Conservation (phyloP, 2,113 vertebrate genomes). For the Mohoua ochrocephala region DNA sequence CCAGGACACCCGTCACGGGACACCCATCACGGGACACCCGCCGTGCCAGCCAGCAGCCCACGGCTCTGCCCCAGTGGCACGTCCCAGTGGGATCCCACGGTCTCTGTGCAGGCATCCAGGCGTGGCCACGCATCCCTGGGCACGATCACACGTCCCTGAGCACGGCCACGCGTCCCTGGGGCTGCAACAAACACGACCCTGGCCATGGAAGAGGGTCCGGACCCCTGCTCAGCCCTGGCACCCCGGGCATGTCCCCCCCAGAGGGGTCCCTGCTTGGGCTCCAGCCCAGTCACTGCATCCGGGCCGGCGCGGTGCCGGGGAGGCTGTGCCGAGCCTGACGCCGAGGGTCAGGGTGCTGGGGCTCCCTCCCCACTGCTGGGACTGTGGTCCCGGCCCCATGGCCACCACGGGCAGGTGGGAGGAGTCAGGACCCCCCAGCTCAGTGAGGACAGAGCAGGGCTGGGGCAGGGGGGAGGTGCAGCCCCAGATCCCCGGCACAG, state of each 20-base stretch:
- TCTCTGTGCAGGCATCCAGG: background rate
- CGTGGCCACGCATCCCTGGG: background rate
- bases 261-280: background rate
- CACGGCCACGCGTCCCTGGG: accelerated
- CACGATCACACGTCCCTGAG: background rate
- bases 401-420: background rate
- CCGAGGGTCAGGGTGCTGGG: background rate
- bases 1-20: accelerated
- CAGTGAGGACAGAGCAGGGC: background rate
- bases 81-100: background rate
- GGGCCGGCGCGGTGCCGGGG: accelerated
- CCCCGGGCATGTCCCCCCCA: accelerated
- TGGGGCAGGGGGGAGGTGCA: background rate
- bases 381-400: accelerated
- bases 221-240: background rate
- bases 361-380: background rate
- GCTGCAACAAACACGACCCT: background rate
- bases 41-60: background rate
- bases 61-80: accelerated
- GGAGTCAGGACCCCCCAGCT: background rate
- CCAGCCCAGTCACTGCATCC: accelerated
- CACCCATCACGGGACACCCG: accelerated
- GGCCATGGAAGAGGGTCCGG: accelerated
- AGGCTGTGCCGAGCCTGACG: background rate
- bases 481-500: accelerated